Evolutionary conservation across 1,140 invertebrate species (phyloP).

Genomic region (Tachypleus tridentatus): DNA sequence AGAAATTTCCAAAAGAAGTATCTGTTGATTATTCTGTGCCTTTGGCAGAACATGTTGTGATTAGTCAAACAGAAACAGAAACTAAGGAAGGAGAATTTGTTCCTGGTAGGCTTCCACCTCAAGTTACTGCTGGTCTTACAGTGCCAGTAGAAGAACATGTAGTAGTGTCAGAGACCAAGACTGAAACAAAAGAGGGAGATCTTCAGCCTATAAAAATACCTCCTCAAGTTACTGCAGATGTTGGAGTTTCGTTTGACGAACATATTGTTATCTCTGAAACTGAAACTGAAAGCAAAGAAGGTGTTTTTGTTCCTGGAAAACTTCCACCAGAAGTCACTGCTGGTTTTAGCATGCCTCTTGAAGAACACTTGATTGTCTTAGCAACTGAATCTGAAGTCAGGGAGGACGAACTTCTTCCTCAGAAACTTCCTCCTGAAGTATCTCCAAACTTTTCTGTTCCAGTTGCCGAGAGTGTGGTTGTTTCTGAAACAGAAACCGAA

Average conservation of each 20-base stretch:
- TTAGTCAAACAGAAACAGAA: conserved; percentile 20
- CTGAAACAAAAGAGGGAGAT: conserved; percentile 19
- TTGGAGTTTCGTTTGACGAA: conserved; percentile 12
- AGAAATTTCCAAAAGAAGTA: conserved; percentile 6
- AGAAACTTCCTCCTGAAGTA: conserved; percentile 8
- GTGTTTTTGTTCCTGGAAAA: conserved; percentile 16
- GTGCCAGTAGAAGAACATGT: conserved; percentile 12
- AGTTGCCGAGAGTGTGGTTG: conserved; percentile 14
- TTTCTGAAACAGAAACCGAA: conserved; percentile 23
- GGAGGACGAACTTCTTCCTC: conserved; percentile 13
- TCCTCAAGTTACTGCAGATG: conserved; percentile 9
- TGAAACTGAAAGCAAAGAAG: conserved; percentile 9
- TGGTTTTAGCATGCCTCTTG: conserved; percentile 12
- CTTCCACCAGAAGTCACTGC: conserved; percentile 12
- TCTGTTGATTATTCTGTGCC: conserved; percentile 2
- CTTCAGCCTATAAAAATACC: conserved; percentile 16
- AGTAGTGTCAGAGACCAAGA: conserved; percentile 12
- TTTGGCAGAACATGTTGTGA: conserved; percentile 16
- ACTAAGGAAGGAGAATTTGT: conserved; percentile 15
- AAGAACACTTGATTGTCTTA: conserved; percentile 11
- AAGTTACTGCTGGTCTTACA: conserved; percentile 8
- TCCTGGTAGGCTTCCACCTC: conserved; percentile 8
- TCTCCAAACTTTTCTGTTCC: conserved; percentile 14
- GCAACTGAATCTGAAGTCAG: conserved; percentile 14
- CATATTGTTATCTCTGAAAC: conserved; percentile 18